Evolutionary conservation across 2,113 vertebrate genomes (phyloP).

Genomic region (Leucosticte australis): DNA sequence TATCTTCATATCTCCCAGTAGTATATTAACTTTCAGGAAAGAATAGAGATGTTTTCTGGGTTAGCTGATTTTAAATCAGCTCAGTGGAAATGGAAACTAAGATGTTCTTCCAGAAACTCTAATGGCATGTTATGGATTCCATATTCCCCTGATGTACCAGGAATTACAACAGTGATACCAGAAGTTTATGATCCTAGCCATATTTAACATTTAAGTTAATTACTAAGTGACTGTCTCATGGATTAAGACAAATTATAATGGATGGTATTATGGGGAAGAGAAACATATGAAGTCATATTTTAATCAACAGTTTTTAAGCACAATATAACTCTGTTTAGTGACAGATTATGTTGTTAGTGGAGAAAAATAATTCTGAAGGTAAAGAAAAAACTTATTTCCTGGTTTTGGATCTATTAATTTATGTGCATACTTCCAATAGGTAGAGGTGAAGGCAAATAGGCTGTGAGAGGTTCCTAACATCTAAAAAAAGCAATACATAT

Average conservation of each 20-base stretch:
- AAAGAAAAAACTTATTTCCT: neutral
- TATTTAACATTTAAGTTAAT: neutral
- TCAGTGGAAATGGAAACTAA: neutral
- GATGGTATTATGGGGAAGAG: neutral
- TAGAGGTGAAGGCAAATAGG: neutral
- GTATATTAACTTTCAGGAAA: neutral
- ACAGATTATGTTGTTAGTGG: neutral
- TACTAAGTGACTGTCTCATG: neutral
- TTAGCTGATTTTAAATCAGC: neutral
- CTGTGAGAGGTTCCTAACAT: neutral
- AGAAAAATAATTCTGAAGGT: neutral
- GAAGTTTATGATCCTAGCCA: neutral
- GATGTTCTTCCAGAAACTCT: neutral
- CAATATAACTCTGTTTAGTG: neutral
- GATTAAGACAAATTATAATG: neutral
- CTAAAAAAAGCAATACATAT: neutral
- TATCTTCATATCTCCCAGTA: neutral
- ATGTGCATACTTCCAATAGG: neutral
- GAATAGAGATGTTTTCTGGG: neutral
- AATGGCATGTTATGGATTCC: neutral
- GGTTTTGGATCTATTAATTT: neutral
- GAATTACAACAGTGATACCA: neutral
- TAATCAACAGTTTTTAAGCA: neutral
- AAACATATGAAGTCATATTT: neutral
- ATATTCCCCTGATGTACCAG: neutral